Evolutionary conservation across 2,797 vertebrate species (phyloP), one percentile per base, ranked within the genome.

Genomic region (Centropyge bicolor): DNA sequence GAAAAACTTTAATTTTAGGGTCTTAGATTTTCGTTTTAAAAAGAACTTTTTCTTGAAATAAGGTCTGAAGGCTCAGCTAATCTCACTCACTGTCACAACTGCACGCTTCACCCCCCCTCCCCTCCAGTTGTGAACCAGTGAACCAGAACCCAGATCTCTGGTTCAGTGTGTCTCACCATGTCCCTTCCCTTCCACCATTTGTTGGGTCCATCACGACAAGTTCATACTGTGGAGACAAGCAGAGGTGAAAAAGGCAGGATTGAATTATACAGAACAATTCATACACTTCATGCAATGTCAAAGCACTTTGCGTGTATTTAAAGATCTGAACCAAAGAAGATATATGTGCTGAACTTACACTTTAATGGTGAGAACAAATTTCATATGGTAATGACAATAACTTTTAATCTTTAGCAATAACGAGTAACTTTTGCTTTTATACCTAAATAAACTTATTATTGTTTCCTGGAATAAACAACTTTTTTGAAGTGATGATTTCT

Each of bases 71-170:
- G 68, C 59, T 85, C 45, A 41, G 73, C 41, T 45, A 22, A 31
- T 57, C 0, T 74, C 48, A 46, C 38, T 55, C 17, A 35, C 6
- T 57, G 40, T 69, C 41, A 59, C 49, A n/a, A 71, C 57, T 48
- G 24, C 74, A 49, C 22, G 56, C 55, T 56, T 78, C 56, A 52
- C 12, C 41, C 43, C 27, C 27, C 4, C 56, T 70, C 27, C 27
- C 4, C 56, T 70, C 11, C 62, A 69, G 66, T 86, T 60, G 41
- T 82, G 62, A 82, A 74, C 73, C 75, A 81, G 1, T 79, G 62
- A 82, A 76, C 61, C 46, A 69, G 75, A 84, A 80, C 70, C 72
- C 19, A 59, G 64, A 61, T 41, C 45, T 76, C 45, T 55, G 24
- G 43, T 64, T 65, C 54, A 72, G 70, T 36, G 19, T 36, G 31